Evolutionary conservation across 1,140 invertebrate genomes (phyloP), one percentile per base, ranked within the genome.

Genomic region (Ptiloglossa arizonensis): DNA sequence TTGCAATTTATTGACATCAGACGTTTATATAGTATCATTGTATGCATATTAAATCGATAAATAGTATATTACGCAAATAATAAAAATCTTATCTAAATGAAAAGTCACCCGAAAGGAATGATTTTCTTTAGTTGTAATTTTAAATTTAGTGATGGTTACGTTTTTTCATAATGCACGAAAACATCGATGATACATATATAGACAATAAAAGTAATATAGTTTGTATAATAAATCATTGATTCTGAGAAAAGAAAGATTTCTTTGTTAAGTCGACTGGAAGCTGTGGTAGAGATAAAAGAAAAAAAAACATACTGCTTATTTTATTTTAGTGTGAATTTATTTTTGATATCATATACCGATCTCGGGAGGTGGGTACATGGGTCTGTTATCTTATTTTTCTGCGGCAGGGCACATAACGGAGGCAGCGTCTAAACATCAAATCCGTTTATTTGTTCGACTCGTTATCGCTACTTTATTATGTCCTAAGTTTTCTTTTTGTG

Each of bases 401-500:
- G 81, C 74, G 78, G 81, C 79, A 80, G 83, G 85, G 82, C 85
- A 87, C 76, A 87, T 87, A 87, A 79, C 67, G 83, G 79, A 85
- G 86, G 80, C 85, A 87, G 75, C 79, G 62, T 87, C 80, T 89
- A 87, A 90, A 90, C 86, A 90, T 89, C 87, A 90, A 90, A 88
- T 89, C 87, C 87, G 87, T 88, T 89, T 88, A 89, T 90, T 90
- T 80, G 67, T 88, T 83, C 75, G 83, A 81, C 75, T 86, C 64
- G 59, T 83, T 83, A 86, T 85, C 71, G 69, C 80, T 84, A 83
- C 85, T 78, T 83, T 80, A 82, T 84, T 88, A 87, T 82, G 38
- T 54, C 77, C 80, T 85, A 85, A 50, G 81, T 77, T 84, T 83
- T 62, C 59, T 22, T 66, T 72, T 77, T 85, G 84, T 81, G 75